Conservation (phyloP, 2,888 invertebrate species). For the Thereva unica region DNA sequence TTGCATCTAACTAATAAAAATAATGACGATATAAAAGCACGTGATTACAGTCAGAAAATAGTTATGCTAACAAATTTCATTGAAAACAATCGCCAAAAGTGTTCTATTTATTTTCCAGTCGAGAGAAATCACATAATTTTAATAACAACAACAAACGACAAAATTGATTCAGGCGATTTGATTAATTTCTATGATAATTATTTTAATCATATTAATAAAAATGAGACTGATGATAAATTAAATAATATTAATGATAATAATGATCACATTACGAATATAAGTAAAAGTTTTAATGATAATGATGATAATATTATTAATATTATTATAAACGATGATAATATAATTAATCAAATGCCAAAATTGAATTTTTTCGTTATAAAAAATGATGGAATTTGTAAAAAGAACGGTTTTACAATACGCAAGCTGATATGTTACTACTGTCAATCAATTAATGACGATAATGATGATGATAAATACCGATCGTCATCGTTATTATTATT, state of each 20-base stretch:
- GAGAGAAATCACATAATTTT: slow-evolving; percentile 60
- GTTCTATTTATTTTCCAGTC: slow-evolving; percentile 84
- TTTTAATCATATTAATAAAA: slow-evolving; percentile 29
- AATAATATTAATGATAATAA: slow-evolving; percentile 33
- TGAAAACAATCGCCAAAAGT: slow-evolving; percentile 83
- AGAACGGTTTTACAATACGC: slow-evolving; percentile 64
- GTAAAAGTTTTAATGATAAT: slow-evolving; percentile 38
- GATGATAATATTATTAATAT: slow-evolving; percentile 27
- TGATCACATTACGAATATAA: slow-evolving; percentile 38
- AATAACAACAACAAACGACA: slow-evolving; percentile 47
- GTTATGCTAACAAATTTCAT: slow-evolving; percentile 91
- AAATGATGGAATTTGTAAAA: slow-evolving; percentile 62
- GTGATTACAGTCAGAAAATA: slow-evolving; percentile 63
- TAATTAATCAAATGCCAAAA: slow-evolving; percentile 44
- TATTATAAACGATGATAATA: slow-evolving; percentile 38
- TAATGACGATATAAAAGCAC: slow-evolving; percentile 37
- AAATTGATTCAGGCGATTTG: slow-evolving; percentile 40
- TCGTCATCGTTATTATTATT: neutral
- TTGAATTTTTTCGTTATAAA: slow-evolving; percentile 60
- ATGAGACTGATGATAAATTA: neutral
- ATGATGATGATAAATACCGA: too few relatives aligned
- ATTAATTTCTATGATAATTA: slow-evolving; percentile 42
- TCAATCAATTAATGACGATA: neutral
- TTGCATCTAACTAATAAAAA: too few relatives aligned
- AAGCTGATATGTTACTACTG: slow-evolving; percentile 54